Evolutionary conservation across 2,797 vertebrate species (phyloP).

Genomic region (Lagorchestes hirsutus): DNA sequence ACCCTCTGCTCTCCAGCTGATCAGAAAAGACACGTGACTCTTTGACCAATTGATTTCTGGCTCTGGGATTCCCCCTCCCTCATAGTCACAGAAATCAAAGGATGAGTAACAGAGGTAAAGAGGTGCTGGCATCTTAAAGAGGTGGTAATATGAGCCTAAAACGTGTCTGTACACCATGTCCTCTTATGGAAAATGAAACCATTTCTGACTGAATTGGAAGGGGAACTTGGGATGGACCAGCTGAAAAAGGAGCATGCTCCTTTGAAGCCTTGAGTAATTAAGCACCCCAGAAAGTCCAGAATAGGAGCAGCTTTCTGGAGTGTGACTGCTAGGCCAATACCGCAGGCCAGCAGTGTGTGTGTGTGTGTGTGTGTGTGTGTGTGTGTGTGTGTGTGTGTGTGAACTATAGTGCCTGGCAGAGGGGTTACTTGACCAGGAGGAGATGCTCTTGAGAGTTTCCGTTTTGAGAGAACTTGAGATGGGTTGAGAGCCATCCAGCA

Average conservation of each 20-base stretch:
- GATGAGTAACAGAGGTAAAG: neutral
- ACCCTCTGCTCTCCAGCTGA: neutral
- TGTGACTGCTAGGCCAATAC: no score
- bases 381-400: no score
- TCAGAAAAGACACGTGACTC: neutral
- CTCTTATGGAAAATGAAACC: no score
- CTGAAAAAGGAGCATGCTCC: neutral
- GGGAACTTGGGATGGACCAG: no score
- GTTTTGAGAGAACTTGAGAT: neutral
- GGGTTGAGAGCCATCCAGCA: neutral
- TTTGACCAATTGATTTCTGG: neutral
- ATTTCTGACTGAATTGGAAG: no score
- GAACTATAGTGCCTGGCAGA: neutral
- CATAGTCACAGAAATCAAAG: neutral
- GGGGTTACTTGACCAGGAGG: neutral
- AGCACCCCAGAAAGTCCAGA: neutral
- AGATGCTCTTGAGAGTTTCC: neutral
- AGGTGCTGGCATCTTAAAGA: neutral
- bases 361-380: no score
- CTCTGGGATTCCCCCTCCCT: neutral
- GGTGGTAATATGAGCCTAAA: neutral
- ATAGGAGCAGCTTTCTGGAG: neutral
- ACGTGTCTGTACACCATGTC: neutral
- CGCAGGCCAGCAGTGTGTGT: no score
- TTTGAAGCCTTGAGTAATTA: neutral